Conservation (phyloP, 1,140 invertebrate species). For the Marisa cornuarietis region DNA sequence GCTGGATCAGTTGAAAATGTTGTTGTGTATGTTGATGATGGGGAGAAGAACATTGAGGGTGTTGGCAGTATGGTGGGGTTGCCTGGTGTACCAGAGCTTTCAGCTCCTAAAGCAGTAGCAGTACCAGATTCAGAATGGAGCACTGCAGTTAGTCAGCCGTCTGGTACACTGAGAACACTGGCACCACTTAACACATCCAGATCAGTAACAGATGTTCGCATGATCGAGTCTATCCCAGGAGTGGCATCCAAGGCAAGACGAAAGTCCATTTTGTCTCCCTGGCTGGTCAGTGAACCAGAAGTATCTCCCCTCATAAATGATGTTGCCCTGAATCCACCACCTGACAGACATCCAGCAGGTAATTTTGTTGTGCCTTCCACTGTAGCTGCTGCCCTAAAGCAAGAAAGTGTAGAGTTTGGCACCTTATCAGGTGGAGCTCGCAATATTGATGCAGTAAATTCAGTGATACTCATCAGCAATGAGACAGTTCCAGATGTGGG, state of each 20-base stretch:
- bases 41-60: background rate
- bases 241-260: background rate
- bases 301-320: background rate
- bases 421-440: background rate
- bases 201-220: too few relatives aligned
- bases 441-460: background rate
- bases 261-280: constrained; percentile 9
- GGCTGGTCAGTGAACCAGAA: constrained; percentile 10
- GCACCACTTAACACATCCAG: too few relatives aligned
- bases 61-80: background rate
- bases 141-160: background rate
- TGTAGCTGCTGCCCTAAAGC: background rate
- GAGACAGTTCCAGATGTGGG: constrained; percentile 9
- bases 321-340: background rate
- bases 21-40: constrained; percentile 10
- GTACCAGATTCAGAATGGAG: constrained; percentile 1
- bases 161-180: too few relatives aligned
- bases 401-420: constrained; percentile 5
- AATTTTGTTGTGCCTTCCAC: background rate
- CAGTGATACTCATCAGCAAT: constrained; percentile 4
- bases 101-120: background rate
- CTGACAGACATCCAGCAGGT: too few relatives aligned
- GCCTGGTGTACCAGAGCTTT: background rate
- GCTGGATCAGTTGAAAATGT: background rate
- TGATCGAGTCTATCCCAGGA: too few relatives aligned